phyloP scores from a whole-genome alignment of 2,888 invertebrate genomes.

The Amphipoea lucens region DNA sequence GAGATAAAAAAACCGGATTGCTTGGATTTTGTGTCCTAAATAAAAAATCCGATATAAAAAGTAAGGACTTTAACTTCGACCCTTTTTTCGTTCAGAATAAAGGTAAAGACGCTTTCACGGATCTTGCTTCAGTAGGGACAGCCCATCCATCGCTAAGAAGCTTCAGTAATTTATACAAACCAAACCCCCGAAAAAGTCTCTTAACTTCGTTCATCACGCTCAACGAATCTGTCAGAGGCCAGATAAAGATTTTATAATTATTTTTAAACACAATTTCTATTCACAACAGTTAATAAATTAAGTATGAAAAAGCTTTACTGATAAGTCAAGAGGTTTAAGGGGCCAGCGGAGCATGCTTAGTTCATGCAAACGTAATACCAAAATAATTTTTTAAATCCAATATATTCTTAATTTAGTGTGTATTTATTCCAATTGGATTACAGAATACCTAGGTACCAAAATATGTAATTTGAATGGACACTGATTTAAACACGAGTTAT shows the following conservation, averaged over 20 bases:
- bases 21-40: too few relatives aligned
- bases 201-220: constrained; percentile 12
- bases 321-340: not conserved
- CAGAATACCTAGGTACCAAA: too few relatives aligned
- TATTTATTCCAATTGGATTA: too few relatives aligned
- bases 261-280: not conserved
- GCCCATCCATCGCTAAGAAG: constrained; percentile 25
- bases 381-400: too few relatives aligned
- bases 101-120: constrained; percentile 21
- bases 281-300: not conserved
- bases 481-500: too few relatives aligned
- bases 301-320: not conserved
- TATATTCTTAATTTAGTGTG: too few relatives aligned
- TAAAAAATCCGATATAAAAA: not conserved
- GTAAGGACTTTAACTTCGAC: not conserved
- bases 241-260: constrained; percentile 6
- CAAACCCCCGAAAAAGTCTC: constrained; percentile 3
- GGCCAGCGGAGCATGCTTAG: too few relatives aligned
- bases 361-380: too few relatives aligned
- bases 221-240: constrained; percentile 3
- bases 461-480: too few relatives aligned
- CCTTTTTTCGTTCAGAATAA: constrained; percentile 22
- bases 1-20: not conserved
- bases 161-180: constrained; percentile 40
- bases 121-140: not conserved